A percentile compares a stretch with the other conserved stretches of the same genome.
Conservation (phyloP, 2,113 vertebrate species). For the Penelope pileata region DNA sequence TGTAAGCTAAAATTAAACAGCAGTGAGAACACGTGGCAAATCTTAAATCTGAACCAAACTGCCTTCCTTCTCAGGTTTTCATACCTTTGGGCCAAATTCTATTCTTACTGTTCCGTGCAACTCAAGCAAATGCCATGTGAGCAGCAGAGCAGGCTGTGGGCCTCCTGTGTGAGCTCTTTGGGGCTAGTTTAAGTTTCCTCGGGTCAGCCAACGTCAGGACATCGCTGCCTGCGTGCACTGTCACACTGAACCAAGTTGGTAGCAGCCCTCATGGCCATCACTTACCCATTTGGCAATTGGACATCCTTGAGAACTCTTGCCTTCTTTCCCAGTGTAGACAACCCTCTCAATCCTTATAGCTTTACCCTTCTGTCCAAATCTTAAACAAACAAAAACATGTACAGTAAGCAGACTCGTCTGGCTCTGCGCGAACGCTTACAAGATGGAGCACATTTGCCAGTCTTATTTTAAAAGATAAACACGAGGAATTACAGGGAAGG, state of each 20-base stretch:
- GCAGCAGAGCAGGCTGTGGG: background rate
- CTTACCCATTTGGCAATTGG: constrained; percentile 99
- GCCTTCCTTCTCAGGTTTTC: background rate
- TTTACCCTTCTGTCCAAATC: constrained; percentile 90
- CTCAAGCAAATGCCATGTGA: background rate
- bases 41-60: background rate
- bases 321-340: constrained; percentile 97
- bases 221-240: no score
- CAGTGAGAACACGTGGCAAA: background rate
- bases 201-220: background rate
- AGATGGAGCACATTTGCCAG: constrained; percentile 4
- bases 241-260: no score
- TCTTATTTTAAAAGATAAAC: constrained; percentile 53
- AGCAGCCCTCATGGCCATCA: background rate
- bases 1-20: background rate
- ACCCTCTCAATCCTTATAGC: constrained; percentile 96
- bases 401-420: constrained; percentile 43
- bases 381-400: constrained; percentile 72
- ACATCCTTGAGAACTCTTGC: constrained; percentile 97
- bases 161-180: background rate
- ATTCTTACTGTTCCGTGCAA: background rate
- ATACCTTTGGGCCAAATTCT: background rate
- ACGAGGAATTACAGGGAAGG: constrained; percentile 16
- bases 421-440: constrained; percentile 10
- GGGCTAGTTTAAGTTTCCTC: background rate